A percentile compares a stretch with the other conserved stretches of the same genome.
These are phyloP conservation scores for Apteryx owenii DNA, from an alignment of 2,113 vertebrate genomes.

Conservation along the genomic window DNA sequence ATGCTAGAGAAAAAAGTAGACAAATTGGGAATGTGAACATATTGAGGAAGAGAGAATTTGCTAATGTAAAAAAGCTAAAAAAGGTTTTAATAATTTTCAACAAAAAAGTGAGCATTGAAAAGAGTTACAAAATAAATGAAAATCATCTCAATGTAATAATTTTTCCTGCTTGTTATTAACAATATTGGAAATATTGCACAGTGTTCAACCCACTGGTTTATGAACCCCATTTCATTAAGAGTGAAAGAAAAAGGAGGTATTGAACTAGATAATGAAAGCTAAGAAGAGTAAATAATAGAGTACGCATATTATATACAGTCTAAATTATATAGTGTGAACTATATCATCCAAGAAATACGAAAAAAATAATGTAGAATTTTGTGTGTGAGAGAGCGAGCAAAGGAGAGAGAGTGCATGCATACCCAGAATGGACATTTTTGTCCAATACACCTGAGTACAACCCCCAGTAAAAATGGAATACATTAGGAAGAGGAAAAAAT, in stretches of 20 bases:
- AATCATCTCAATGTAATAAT: neutral
- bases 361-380: neutral
- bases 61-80: neutral
- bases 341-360: neutral
- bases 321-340: neutral
- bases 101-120: neutral
- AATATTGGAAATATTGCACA: neutral
- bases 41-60: neutral
- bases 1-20: neutral
- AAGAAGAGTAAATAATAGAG: neutral
- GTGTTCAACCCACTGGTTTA: neutral
- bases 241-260: neutral
- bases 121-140: neutral
- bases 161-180: neutral
- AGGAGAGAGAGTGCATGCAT: neutral
- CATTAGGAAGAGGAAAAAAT: neutral
- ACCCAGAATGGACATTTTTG: neutral
- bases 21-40: neutral
- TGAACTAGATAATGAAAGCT: neutral
- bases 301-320: neutral
- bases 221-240: rapidly evolving
- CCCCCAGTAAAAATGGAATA: neutral
- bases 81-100: neutral
- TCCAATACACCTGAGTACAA: neutral
- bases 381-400: neutral